These are phyloP conservation scores for Pogonomyrmex californicus DNA, from an alignment of 1,140 invertebrate species.

Conservation along the genomic window DNA sequence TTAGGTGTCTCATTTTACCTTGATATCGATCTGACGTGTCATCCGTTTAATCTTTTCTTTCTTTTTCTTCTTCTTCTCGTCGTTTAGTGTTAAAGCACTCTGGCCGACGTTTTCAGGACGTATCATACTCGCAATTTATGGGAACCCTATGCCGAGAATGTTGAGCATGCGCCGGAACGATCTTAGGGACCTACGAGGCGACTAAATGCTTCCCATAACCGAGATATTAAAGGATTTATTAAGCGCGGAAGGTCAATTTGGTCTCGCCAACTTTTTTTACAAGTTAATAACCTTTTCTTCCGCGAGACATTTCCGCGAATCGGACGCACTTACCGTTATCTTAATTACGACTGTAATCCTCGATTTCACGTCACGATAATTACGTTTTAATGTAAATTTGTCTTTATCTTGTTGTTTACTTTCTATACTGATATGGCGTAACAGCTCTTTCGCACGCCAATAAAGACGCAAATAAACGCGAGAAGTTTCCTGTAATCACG, in stretches of 20 bases:
- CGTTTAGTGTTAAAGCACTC: constrained; percentile 56
- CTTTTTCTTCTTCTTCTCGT: constrained; percentile 32
- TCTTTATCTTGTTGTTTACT: constrained; percentile 11
- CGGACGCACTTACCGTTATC: constrained; percentile 16
- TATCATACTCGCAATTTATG: constrained; percentile 64
- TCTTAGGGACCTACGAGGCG: constrained; percentile 47
- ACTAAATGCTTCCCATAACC: constrained; percentile 61
- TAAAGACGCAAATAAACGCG: too few species aligned
- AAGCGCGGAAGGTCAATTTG: constrained; percentile 50
- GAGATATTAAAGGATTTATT: constrained; percentile 64
- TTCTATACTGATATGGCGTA: constrained; percentile 33
- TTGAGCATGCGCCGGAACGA: constrained; percentile 61
- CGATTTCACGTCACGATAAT: constrained; percentile 10
- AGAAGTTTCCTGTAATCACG: not conserved
- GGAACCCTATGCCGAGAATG: constrained; percentile 64
- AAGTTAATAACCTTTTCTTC: constrained; percentile 32
- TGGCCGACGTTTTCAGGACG: constrained; percentile 64
- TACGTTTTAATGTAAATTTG: constrained; percentile 27
- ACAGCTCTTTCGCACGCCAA: constrained; percentile 20
- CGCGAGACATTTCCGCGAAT: not conserved
- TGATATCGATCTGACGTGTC: constrained; percentile 59
- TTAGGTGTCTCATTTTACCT: constrained; percentile 59
- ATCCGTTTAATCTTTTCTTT: constrained; percentile 62
- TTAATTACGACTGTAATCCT: not conserved
- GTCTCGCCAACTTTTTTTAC: constrained; percentile 1